Evolutionary conservation across 37 sponge, comb jelly and placozoan species (phyloP).

Genomic region (Oscarella lobularis): DNA sequence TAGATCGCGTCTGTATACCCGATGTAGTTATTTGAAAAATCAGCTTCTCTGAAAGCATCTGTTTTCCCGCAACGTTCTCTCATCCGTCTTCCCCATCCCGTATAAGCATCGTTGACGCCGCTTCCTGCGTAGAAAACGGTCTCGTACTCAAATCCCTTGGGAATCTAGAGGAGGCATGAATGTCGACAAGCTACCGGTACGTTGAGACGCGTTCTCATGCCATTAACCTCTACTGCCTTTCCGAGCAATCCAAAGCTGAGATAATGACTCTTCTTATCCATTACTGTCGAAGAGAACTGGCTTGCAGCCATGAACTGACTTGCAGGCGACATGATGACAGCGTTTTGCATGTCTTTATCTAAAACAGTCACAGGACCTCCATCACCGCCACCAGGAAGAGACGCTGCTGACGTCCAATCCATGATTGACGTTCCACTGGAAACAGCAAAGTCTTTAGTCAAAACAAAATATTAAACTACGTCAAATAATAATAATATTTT

Average conservation of each 20-base stretch:
- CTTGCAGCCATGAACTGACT: constrained; percentile 49
- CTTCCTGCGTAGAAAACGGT: constrained; percentile 39
- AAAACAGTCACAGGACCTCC: constrained; percentile 62
- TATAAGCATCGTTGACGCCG: constrained; percentile 26
- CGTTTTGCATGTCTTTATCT: constrained; percentile 20
- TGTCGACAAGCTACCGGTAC: too few relatives aligned
- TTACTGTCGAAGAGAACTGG: constrained; percentile 23
- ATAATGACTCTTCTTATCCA: background rate
- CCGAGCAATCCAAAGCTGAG: constrained; percentile 20
- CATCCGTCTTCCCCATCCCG: constrained; percentile 30
- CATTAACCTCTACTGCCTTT: too few relatives aligned
- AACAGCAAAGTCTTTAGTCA: constrained; percentile 4
- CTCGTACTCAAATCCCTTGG: constrained; percentile 13
- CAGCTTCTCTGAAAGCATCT: constrained; percentile 15
- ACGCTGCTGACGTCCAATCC: background rate
- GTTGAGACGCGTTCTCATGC: too few relatives aligned
- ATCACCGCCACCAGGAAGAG: constrained; percentile 13
- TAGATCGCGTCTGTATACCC: constrained; percentile 42
- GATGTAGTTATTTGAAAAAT: constrained; percentile 60
- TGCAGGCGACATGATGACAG: constrained; percentile 51
- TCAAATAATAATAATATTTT: too few relatives aligned
- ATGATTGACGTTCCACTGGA: background rate
- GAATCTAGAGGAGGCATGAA: too few relatives aligned
- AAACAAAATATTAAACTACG: too few relatives aligned
- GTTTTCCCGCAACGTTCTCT: constrained; percentile 18